Evolutionary conservation across 2,797 vertebrate species (phyloP), one percentile per base, ranked within the genome.

Genomic region (Sparus aurata): DNA sequence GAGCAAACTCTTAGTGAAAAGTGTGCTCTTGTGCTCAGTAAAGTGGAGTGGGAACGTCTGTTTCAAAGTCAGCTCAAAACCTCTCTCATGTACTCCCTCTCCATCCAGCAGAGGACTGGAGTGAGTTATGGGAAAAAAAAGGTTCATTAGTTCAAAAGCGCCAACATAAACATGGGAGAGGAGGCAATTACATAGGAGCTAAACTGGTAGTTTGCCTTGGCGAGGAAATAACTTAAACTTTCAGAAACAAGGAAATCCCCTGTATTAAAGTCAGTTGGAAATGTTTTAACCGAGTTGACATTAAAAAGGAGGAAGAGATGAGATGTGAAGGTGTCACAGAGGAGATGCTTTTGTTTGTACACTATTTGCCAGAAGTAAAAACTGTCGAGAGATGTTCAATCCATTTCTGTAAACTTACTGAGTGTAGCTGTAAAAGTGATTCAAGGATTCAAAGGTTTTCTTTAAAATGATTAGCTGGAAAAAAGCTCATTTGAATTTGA

Each of bases 131-230:
- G 54, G 27, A 34, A 38, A 50, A 74, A 50, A 67, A 69, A 66
- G 62, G 70, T 69, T 79, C 12, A 74, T 89, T 75, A 81, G 83
- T 68, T 75, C 13, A 77, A 79, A 83, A 77, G 34, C 2, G 79
- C 72, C 81, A 89, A 91, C 63, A 81, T 75, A 85, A 91, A 92
- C 84, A 88, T 77, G 34, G 65, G 58, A 73, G 45, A 79, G 60
- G 84, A 90, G 74, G 81, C 79, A 85, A 65, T 50, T 69, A 69
- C 78, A 85, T 50, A 66, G 64, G 49, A 86, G 73, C 81, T 89
- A 55, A 79, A 85, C 64, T 75, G 62, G 10, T 43, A 27, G 92
- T 93, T 92, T 94, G 88, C 77, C 87, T 90, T 93, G 87, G 22
- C 27, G 41, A 84, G 86, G 88, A 93, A 83, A 91, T 68, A 71